Evolutionary conservation across 2,797 vertebrate genomes (phyloP), one percentile per base, ranked within the genome.

Genomic region (Euphonia xanthogaster): DNA sequence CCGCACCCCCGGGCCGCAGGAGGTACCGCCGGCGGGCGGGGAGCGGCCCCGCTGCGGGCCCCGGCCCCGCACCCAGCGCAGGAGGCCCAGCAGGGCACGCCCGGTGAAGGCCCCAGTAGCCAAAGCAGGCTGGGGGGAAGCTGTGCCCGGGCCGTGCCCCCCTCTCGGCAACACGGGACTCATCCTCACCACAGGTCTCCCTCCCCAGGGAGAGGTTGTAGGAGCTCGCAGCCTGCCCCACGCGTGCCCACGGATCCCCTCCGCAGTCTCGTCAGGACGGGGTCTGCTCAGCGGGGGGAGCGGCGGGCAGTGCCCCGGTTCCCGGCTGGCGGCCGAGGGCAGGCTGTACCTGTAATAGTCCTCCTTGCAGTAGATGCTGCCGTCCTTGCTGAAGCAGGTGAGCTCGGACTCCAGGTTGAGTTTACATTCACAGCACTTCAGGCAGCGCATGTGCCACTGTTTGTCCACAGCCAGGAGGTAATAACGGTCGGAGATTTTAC

Each of bases 331-430:
- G 70, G 70, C 68, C 11, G 39, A 19, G 75, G 48, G 20, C 73
- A 40, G 60, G 90, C 90, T 51, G 96, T 98, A 99, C 99, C 99
- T 99, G 98, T 99, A 99, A 97, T 99, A 99, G 95, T 99, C 99
- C 95, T 99, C 99, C 91, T 99, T 99, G 98, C 99, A 99, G 98
- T 99, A 99, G 98, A 99, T 99, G 98, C 98, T 99, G 86, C 99
- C 99, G 93, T 99, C 99, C 95, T 99, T 99, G 98, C 99, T 99
- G 98, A 99, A 99, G 97, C 99, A 99, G 98, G 99, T 99, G 97
- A 99, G 99, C 96, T 99, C 99, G 5, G 99, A 99, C 97, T 99
- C 99, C 98, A 99, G 98, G 98, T 99, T 99, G 88, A 99, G 99
- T 96, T 99, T 99, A 88, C 99, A 99, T 93, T 99, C 99, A 65